Evolutionary conservation across 2,113 vertebrate genomes (phyloP).

Genomic region (Erythrolamprus reginae): DNA sequence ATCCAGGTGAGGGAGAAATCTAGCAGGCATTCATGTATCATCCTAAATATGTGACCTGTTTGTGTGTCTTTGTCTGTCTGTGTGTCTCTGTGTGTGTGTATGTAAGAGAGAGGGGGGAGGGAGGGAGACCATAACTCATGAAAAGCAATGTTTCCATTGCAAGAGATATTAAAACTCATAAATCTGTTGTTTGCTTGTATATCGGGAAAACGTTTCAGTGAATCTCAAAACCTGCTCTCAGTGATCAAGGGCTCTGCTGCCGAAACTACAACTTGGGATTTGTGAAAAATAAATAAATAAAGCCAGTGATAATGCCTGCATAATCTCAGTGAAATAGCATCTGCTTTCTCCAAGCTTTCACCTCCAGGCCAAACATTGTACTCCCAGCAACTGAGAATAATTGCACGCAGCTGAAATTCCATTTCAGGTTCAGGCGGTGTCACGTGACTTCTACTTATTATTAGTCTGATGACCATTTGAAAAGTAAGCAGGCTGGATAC

Average conservation of each 20-base stretch:
- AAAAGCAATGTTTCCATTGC: neutral
- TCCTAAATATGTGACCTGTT: neutral
- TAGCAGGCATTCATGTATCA: neutral
- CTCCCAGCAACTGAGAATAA: neutral
- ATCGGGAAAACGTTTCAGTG: neutral
- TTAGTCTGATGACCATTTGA: neutral
- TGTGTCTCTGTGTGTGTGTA: neutral
- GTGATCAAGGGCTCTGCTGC: constrained; percentile 5
- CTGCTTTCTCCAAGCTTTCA: constrained; percentile 5
- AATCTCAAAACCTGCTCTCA: neutral
- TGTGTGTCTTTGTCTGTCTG: neutral
- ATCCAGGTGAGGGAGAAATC: neutral
- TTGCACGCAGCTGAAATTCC: neutral
- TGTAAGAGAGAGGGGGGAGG: neutral
- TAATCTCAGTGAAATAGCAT: neutral
- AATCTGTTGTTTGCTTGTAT: constrained; percentile 4
- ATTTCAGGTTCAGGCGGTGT: neutral
- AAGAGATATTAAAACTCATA: constrained; percentile 10
- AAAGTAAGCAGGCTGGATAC: neutral
- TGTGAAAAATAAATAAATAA: neutral
- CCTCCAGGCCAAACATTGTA: neutral
- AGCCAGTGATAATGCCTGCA: neutral
- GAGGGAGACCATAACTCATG: neutral
- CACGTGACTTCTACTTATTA: neutral
- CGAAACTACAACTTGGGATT: constrained; percentile 5